phyloP scores from a whole-genome alignment of 53 echinoderm and acorn worm genomes.

The Hippasteria phrygiana region DNA sequence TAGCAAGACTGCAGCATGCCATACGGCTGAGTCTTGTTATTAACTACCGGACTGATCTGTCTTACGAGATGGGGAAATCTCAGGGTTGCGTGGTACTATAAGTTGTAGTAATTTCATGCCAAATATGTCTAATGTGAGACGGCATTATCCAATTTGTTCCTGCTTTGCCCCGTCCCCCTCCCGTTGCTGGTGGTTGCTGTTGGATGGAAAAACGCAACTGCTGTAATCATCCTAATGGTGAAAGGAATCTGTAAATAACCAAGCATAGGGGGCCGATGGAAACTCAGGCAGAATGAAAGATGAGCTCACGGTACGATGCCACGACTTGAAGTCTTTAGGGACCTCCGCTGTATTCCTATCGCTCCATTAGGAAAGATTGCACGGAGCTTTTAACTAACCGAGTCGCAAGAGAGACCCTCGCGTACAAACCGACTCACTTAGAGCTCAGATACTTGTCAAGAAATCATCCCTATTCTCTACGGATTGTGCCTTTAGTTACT shows the following conservation, averaged over 20 bases:
- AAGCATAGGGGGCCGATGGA: not conserved
- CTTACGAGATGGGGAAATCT: not conserved
- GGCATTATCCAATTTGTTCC: conserved; percentile 45
- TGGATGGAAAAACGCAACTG: not conserved
- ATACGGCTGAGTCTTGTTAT: conserved; percentile 23
- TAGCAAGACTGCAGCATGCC: not conserved
- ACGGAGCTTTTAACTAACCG: conserved; percentile 45
- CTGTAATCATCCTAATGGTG: conserved; percentile 42
- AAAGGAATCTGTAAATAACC: conserved; percentile 20
- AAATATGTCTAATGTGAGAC: conserved; percentile 35
- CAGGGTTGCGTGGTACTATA: not conserved
- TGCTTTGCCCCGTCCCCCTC: not conserved
- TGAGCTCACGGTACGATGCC: conserved; percentile 12
- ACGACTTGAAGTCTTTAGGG: conserved; percentile 36
- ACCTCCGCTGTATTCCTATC: conserved; percentile 22
- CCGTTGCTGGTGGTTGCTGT: not conserved
- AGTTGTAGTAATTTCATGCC: conserved; percentile 32
- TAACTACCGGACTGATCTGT: not conserved
- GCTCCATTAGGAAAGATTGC: conserved; percentile 55
- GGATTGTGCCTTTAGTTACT: conserved; percentile 36
- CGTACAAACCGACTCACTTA: conserved; percentile 46
- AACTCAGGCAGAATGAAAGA: not conserved
- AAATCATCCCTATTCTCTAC: conserved; percentile 13
- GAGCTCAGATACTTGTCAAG: conserved; percentile 8
- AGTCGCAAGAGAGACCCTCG: conserved; percentile 22